These are phyloP conservation scores for Drosophila lacicola DNA, from an alignment of 2,888 invertebrate genomes.

Conservation along the genomic window DNA sequence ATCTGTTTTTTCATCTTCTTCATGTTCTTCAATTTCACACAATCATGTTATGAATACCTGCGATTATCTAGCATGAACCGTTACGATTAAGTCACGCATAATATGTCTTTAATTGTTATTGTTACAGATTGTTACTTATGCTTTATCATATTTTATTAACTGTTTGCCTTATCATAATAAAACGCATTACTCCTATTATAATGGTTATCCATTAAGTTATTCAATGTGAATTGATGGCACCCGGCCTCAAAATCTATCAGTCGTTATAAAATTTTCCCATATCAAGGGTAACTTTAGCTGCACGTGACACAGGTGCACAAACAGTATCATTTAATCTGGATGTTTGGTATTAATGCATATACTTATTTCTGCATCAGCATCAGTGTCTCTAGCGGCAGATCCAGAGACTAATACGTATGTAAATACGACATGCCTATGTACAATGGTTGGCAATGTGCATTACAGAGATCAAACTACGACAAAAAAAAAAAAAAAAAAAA, in stretches of 20 bases:
- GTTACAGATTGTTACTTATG: constrained; percentile 29
- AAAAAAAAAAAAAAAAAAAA: constrained; percentile 9
- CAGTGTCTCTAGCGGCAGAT: constrained; percentile 10
- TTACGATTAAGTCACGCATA: constrained; percentile 1
- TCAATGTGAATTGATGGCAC: constrained; percentile 67
- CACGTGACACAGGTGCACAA: constrained; percentile 38
- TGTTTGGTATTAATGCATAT: constrained; percentile 29
- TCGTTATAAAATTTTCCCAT: constrained; percentile 64
- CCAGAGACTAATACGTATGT: constrained; percentile 16
- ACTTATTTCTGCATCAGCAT: neutral
- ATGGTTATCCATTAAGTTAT: constrained; percentile 47
- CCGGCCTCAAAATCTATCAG: constrained; percentile 69
- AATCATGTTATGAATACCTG: too few relatives aligned
- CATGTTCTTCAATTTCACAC: too few relatives aligned
- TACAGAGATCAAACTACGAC: constrained; percentile 14
- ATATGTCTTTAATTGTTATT: constrained; percentile 39
- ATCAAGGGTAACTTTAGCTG: constrained; percentile 41
- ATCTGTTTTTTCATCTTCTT: neutral
- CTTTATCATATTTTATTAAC: constrained; percentile 10
- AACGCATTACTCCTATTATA: constrained; percentile 27
- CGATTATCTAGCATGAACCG: neutral
- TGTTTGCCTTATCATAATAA: constrained; percentile 42
- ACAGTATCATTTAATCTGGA: constrained; percentile 46
- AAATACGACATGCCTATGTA: constrained; percentile 21
- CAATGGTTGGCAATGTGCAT: constrained; percentile 13